Base-by-base conservation (phyloP, 1,140 invertebrate species). In the Liolophura sinensis region DNA sequence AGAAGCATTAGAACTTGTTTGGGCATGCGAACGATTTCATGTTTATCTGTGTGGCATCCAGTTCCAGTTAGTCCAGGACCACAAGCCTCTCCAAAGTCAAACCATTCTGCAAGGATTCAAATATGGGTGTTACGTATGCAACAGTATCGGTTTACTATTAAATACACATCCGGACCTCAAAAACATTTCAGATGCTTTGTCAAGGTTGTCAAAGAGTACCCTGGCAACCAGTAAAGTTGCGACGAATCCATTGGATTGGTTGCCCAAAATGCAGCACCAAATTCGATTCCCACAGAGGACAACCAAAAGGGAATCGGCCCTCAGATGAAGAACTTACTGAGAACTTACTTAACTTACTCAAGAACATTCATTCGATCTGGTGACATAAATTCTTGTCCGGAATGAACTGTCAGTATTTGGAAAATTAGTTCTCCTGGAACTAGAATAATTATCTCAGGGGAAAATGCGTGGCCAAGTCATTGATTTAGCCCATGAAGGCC, bases 1-100 rank as follows among this genome's bases (percentile, higher is more conserved):
- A 64, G n/a, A 87, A 71, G 75, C 70, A 27, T 62, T 86, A 40
- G 83, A 77, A 15, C 62, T 85, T 6, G 74, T 87, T 3, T 85
- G 71, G 73, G 78, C 81, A 12, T 72, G 84, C 48, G 72, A 84
- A 65, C 80, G 83, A 49, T 87, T 86, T 68, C 68, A 80, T 54
- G 67, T 74, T n/a, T 88, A 75, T 40, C 69, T 81, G 20, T 78
- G 83, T 57, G 85, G 85, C 22, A 74, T 65, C n/a, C 61, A 78
- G 18, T 86, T 82, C 57, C 73, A 64, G 49, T 56, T 80, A 54
- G 74, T 67, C 60, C 86, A 79, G 12, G 84, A 86, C 59, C 84
- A 80, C 57, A 82, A 81, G 70, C 75, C 78, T 50, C 15, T 3
- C 47, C 46, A 50, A 67, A 48, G 15, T 75, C 70, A 15, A 73